These are phyloP conservation scores for Sinocyclocheilus maitianheensis DNA, from an alignment of 2,113 vertebrate genomes.

Conservation along the genomic window DNA sequence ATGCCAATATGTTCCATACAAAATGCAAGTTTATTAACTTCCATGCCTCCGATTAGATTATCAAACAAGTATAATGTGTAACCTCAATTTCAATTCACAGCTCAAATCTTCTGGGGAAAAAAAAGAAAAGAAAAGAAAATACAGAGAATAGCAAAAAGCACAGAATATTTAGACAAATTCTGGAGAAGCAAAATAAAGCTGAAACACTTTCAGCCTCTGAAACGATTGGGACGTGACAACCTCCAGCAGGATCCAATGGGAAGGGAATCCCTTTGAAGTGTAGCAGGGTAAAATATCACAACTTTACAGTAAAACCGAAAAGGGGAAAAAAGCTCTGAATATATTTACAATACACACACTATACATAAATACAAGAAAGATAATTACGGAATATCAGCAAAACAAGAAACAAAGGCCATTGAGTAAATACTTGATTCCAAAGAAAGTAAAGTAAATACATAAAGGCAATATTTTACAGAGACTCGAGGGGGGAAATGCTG, in stretches of 20 bases:
- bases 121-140: conserved; percentile 67
- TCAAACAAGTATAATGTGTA: conserved; percentile 99
- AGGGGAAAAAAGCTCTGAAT: conserved; percentile 87
- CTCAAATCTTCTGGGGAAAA: conserved; percentile 96
- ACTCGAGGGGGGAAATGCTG: conserved; percentile 43
- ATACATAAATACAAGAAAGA: conserved; percentile 99
- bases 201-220: conserved; percentile 88
- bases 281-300: conserved; percentile 87
- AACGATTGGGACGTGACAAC: conserved; percentile 87
- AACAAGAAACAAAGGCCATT: conserved; percentile 91
- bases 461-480: conserved; percentile 73
- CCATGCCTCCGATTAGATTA: conserved; percentile 99
- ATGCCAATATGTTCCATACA: conserved; percentile 85
- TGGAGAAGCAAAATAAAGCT: conserved; percentile 66
- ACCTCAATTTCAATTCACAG: conserved; percentile 99
- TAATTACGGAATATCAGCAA: conserved; percentile 98
- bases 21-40: conserved; percentile 99
- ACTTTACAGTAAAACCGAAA: conserved; percentile 85
- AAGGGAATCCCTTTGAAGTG: conserved; percentile 90
- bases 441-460: conserved; percentile 85
- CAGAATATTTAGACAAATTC: conserved; percentile 95
- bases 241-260: conserved; percentile 88
- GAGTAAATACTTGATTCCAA: conserved; percentile 89
- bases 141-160: conserved; percentile 95
- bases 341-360: conserved; percentile 99